These are phyloP conservation scores for Zelostemma sp. DNA, from an alignment of 1,140 invertebrate species.

Conservation along the genomic window DNA sequence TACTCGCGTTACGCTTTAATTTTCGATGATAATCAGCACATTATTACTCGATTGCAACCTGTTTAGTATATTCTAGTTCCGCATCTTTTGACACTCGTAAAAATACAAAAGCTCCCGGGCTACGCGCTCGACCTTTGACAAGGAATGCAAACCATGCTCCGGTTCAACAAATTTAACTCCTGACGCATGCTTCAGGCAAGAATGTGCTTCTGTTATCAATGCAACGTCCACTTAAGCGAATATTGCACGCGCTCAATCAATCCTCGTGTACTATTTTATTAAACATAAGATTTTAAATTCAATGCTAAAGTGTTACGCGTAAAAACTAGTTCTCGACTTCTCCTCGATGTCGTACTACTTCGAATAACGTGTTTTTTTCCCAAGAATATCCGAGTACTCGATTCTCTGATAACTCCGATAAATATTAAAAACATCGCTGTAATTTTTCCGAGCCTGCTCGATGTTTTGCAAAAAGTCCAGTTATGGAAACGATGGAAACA, in stretches of 20 bases:
- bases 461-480: background rate
- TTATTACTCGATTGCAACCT: background rate
- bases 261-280: too few relatives aligned
- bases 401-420: too few relatives aligned
- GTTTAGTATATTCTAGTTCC: constrained; percentile 8
- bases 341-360: too few relatives aligned
- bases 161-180: constrained; percentile 8
- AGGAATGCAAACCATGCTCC: constrained; percentile 14
- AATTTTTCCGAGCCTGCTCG: background rate
- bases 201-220: constrained; percentile 22
- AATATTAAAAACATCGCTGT: too few relatives aligned
- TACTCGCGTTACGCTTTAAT: background rate
- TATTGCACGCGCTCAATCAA: background rate
- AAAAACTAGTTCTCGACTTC: too few relatives aligned
- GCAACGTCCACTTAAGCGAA: constrained; percentile 16
- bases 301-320: too few relatives aligned
- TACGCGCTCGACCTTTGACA: constrained; percentile 11
- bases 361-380: too few relatives aligned
- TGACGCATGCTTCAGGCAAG: constrained; percentile 6
- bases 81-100: constrained; percentile 22
- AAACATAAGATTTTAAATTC: too few relatives aligned
- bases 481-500: constrained; percentile 15
- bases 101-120: constrained; percentile 12
- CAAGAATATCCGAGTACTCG: too few relatives aligned
- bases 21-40: background rate